Conservation (phyloP, 2,888 invertebrate species). For the Sepiola atlantica region DNA sequence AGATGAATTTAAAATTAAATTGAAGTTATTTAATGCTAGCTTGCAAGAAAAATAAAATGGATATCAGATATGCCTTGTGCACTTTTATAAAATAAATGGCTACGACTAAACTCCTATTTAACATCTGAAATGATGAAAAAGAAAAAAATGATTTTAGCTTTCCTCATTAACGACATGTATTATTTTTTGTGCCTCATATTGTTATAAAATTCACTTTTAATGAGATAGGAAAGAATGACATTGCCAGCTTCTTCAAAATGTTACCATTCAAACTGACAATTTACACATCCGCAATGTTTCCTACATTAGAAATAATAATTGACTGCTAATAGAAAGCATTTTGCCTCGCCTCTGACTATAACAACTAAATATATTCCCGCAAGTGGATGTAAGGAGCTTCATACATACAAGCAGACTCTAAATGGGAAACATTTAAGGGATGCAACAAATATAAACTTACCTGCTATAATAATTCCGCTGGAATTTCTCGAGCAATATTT, state of each 20-base stretch:
- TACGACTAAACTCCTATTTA: no score
- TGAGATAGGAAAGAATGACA: background rate
- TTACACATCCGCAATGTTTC: background rate
- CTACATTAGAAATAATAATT: background rate
- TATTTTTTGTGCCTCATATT: no score
- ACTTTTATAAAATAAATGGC: no score
- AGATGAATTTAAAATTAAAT: background rate
- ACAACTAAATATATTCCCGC: background rate
- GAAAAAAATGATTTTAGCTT: no score
- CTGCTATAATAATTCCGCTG: background rate
- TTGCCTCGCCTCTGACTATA: background rate
- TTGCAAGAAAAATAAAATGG: no score
- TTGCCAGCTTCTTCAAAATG: background rate
- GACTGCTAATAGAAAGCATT: background rate
- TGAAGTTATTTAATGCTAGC: no score
- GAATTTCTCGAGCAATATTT: slow-evolving; percentile 6
- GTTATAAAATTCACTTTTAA: background rate
- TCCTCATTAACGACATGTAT: no score
- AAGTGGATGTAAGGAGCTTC: background rate
- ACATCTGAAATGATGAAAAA: no score
- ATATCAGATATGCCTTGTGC: no score
- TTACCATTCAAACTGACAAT: background rate
- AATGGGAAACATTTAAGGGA: background rate
- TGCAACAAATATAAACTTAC: slow-evolving; percentile 32
- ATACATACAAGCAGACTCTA: background rate